Conservation (phyloP, 2,888 invertebrate genomes). For the Eueremaeus valkanovi region DNA sequence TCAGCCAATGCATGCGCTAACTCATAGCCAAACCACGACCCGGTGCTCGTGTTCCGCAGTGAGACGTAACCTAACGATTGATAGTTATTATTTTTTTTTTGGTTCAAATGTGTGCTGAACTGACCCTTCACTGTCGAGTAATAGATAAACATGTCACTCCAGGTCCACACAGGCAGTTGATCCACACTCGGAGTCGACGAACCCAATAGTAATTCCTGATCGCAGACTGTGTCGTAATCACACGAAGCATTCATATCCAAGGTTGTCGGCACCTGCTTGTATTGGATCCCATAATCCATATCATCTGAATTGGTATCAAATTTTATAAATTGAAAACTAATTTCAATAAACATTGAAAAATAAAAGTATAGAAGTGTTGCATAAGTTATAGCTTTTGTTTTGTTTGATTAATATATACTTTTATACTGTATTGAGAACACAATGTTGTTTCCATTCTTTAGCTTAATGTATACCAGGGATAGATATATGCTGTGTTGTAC, state of each 20-base stretch:
- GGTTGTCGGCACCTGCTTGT: neutral
- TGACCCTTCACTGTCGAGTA: constrained; percentile 13
- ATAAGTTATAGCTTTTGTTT: too few relatives aligned
- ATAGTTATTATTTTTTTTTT: neutral
- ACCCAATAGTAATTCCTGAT: too few relatives aligned
- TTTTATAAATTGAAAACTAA: too few relatives aligned
- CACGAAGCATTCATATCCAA: too few relatives aligned
- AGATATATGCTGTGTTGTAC: too few relatives aligned
- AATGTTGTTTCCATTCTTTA: too few relatives aligned
- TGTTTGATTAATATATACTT: too few relatives aligned
- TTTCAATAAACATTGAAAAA: too few relatives aligned
- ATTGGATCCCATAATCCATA: neutral
- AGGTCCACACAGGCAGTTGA: neutral
- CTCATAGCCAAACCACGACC: constrained; percentile 43
- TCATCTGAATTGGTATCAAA: neutral
- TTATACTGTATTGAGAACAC: too few relatives aligned
- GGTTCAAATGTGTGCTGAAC: neutral
- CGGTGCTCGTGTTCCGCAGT: constrained; percentile 38
- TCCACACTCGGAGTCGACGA: neutral
- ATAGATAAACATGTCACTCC: constrained; percentile 28
- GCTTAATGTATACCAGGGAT: too few relatives aligned
- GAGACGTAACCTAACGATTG: constrained; percentile 40
- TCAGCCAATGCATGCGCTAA: constrained; percentile 36
- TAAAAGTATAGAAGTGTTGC: too few relatives aligned
- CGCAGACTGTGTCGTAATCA: too few relatives aligned